Evolutionary conservation across 2,797 vertebrate genomes (phyloP), one percentile per base, ranked within the genome.

Genomic region (Huso huso): DNA sequence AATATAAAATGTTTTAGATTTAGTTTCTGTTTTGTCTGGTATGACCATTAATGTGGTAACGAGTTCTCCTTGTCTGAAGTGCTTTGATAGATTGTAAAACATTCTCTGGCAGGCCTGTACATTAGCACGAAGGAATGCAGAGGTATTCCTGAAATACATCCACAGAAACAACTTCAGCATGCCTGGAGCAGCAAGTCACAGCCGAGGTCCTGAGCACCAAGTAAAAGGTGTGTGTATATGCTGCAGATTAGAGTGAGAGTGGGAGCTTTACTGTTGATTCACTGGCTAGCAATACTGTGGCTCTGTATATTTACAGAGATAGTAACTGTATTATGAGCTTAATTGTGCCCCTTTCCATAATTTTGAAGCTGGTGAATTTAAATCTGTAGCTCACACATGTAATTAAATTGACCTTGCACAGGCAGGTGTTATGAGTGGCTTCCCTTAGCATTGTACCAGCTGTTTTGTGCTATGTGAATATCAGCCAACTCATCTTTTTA

Each of bases 101-200:
- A 48, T 59, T 68, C 59, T 57, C n/a, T 72, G 60, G 57, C 76
- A 99, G 96, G 96, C 96, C 1, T 99, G 96, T 50, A 99, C 96
- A 0, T 82, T 99, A 73, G 96, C 96, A 11, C 86, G 96, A 61
- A 91, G 96, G 75, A 99, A 99, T 0, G 96, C 96, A 0, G 95
- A 99, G 79, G 96, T 99, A 12, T 99, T 99, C 71, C 93, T 99
- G 70, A 99, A 99, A 84, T 99, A 98, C 84, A 99, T 99, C 79
- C 96, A 98, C 85, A 89, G 96, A 74, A 99, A 99, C 87, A 98
- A 97, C 0, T 94, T 97, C 81, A 94, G 94, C 86, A 93, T 93
- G 78, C 93, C 95, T 0, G 93, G 95, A 12, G 92, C 92, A 1
- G 88, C 93, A 37, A 85, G 94, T 73, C 96, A 96, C 72, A 85